These are phyloP conservation scores for Sylvicola fuscatus DNA, from an alignment of 2,888 invertebrate species.

Conservation along the genomic window DNA sequence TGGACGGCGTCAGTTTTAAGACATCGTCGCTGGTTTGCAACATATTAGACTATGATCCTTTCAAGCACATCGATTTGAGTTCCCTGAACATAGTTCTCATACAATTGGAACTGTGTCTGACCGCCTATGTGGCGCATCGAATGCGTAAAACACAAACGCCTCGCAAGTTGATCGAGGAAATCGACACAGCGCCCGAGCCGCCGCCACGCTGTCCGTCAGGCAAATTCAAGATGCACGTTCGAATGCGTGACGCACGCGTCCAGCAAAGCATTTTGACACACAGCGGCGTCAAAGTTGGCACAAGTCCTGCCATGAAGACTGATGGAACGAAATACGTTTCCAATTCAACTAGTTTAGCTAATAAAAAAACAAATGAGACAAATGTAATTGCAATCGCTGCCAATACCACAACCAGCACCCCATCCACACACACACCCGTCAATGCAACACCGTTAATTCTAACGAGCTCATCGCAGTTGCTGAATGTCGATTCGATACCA, in stretches of 20 bases:
- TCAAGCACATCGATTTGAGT: slow-evolving; percentile 43
- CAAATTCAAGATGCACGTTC: slow-evolving; percentile 39
- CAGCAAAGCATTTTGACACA: slow-evolving; percentile 17
- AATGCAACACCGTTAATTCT: not conserved
- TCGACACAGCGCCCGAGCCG: slow-evolving; percentile 34
- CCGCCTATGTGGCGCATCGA: slow-evolving; percentile 71
- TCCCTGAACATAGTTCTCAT: slow-evolving; percentile 41
- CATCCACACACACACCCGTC: not conserved
- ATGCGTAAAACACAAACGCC: slow-evolving; percentile 53
- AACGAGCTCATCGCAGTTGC: not conserved
- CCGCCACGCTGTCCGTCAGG: slow-evolving; percentile 43
- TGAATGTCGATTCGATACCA: slow-evolving; percentile 5
- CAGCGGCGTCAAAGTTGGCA: slow-evolving; percentile 20
- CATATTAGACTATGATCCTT: slow-evolving; percentile 49
- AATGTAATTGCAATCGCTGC: not conserved
- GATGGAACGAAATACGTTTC: slow-evolving; percentile 23
- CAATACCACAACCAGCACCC: no score
- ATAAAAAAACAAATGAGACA: not conserved
- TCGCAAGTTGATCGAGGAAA: slow-evolving; percentile 45
- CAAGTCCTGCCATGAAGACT: slow-evolving; percentile 27
- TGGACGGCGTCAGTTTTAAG: slow-evolving; percentile 48
- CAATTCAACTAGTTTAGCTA: slow-evolving; percentile 8
- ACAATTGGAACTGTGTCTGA: slow-evolving; percentile 44
- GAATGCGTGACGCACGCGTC: slow-evolving; percentile 23
- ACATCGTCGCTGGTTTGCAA: slow-evolving; percentile 53